phyloP scores from a whole-genome alignment of 2,888 invertebrate genomes.

The Apodemia zela region DNA sequence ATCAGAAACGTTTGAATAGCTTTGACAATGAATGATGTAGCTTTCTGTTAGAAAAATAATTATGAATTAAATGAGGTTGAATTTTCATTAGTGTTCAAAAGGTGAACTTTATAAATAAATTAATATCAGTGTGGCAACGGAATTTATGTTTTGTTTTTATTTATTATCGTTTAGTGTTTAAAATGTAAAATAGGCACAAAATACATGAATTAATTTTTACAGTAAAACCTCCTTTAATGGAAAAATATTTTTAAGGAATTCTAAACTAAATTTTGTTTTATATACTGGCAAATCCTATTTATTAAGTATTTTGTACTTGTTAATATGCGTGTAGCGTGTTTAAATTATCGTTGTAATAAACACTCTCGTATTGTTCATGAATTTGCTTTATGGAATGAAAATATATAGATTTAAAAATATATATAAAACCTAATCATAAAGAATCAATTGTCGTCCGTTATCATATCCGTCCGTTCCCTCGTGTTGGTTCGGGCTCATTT shows the following conservation, averaged over 20 bases:
- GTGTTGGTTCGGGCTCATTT: too few species aligned
- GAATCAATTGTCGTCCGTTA: too few species aligned
- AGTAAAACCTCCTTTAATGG: not conserved
- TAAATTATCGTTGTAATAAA: too few species aligned
- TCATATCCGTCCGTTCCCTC: too few species aligned
- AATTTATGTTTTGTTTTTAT: constrained; percentile 4
- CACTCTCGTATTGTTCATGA: too few species aligned
- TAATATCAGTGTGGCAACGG: not conserved
- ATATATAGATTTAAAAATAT: too few species aligned
- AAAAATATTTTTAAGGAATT: not conserved
- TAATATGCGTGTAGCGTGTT: too few species aligned
- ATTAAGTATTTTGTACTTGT: too few species aligned
- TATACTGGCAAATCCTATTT: too few species aligned
- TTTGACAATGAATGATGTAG: constrained; percentile 5
- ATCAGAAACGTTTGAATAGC: constrained; percentile 1
- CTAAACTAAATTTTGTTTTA: too few species aligned
- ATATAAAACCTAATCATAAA: too few species aligned
- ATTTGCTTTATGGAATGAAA: too few species aligned
- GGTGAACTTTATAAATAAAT: constrained; percentile 3
- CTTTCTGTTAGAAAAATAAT: not conserved
- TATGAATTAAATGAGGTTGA: constrained; percentile 1
- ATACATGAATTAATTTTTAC: not conserved
- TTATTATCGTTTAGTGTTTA: not conserved
- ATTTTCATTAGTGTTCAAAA: not conserved
- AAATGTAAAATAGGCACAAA: not conserved